Evolutionary conservation across 2,113 vertebrate species (phyloP).

Genomic region (Lycaon pictus): DNA sequence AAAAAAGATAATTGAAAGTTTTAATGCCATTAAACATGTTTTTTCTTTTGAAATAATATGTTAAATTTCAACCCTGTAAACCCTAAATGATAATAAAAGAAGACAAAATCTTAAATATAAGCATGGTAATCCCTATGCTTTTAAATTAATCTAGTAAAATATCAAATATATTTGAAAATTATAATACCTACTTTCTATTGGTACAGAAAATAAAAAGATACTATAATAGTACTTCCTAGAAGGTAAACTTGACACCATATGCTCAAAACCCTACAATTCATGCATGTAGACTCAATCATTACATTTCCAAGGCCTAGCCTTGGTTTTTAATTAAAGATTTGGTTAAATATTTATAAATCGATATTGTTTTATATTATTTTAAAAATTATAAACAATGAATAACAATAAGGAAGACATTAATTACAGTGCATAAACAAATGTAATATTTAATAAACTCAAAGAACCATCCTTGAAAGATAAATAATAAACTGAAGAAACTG

Average conservation of each 20-base stretch:
- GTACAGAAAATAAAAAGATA: not conserved
- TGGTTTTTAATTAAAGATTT: conserved; percentile 15
- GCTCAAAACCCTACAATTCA: not conserved
- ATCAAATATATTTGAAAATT: conserved; percentile 9
- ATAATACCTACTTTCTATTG: not conserved
- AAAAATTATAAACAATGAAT: not conserved
- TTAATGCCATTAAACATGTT: not conserved
- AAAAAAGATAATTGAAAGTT: not conserved
- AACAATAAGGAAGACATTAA: not conserved
- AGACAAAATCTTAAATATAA: not conserved
- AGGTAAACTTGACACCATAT: not conserved
- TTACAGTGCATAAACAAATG: not conserved
- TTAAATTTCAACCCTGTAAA: not conserved
- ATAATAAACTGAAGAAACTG: not conserved
- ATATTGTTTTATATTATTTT: not conserved
- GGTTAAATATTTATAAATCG: not conserved
- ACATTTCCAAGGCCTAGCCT: not conserved
- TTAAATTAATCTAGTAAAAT: not conserved
- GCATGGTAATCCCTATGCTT: not conserved
- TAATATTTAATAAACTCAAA: conserved; percentile 26
- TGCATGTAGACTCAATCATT: not conserved
- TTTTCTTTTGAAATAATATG: not conserved
- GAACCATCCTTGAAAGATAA: not conserved
- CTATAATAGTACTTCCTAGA: not conserved
- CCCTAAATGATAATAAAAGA: not conserved